These are phyloP conservation scores for Volucella inanis DNA, from an alignment of 2,888 invertebrate species.

Conservation along the genomic window DNA sequence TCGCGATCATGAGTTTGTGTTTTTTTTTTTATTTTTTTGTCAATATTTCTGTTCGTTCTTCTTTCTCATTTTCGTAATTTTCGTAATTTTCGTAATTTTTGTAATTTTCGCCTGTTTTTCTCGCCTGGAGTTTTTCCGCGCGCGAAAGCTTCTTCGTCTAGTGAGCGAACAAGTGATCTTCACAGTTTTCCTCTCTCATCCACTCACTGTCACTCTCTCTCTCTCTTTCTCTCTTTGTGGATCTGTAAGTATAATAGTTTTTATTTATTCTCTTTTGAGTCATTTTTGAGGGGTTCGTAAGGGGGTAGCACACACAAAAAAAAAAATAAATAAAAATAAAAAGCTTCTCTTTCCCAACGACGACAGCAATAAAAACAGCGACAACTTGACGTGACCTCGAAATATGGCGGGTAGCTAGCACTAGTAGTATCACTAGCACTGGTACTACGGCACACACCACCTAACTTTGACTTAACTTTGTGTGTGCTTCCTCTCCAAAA, in stretches of 20 bases:
- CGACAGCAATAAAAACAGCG: constrained; percentile 1
- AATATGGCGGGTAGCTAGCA: constrained; percentile 22
- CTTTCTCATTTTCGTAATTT: constrained; percentile 19
- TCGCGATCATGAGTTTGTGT: constrained; percentile 37
- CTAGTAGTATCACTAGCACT: too few species aligned
- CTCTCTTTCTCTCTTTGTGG: background rate
- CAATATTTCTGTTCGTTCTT: constrained; percentile 4
- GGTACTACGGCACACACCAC: too few species aligned
- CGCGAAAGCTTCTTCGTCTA: constrained; percentile 60
- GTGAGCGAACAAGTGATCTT: constrained; percentile 18
- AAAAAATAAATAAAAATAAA: too few species aligned
- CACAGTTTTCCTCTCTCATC: background rate
- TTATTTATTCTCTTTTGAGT: constrained; percentile 19
- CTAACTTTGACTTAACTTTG: too few species aligned
- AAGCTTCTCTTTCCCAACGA: too few species aligned
- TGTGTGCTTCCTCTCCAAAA: constrained; percentile 60
- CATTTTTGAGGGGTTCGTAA: background rate
- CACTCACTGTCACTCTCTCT: background rate
- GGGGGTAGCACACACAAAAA: constrained; percentile 4
- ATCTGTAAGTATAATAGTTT: constrained; percentile 48
- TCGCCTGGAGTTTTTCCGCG: constrained; percentile 53
- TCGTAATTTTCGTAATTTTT: constrained; percentile 32
- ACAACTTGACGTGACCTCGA: constrained; percentile 54
- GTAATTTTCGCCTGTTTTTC: constrained; percentile 13
- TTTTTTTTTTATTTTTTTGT: constrained; percentile 6